Evolutionary conservation across 2,888 invertebrate species (phyloP).

Genomic region (Apamea epomidion): DNA sequence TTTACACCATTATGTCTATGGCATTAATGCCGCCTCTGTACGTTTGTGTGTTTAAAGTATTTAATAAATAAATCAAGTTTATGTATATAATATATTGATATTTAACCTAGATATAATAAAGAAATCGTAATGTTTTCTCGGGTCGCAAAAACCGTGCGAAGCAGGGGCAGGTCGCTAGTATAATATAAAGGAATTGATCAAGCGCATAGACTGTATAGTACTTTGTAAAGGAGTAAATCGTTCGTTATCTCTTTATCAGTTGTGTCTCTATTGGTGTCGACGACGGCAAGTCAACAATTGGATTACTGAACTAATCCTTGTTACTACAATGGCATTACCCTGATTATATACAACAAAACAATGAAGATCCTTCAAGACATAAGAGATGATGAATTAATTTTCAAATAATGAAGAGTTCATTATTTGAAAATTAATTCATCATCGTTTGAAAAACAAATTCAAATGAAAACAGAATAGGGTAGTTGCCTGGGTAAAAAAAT

Average conservation of each 20-base stretch:
- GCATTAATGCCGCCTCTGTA: not conserved
- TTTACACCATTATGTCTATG: too few species aligned
- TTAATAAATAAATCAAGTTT: not conserved
- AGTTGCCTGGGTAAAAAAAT: too few species aligned
- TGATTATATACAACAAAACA: constrained; percentile 43
- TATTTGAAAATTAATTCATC: too few species aligned
- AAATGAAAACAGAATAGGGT: constrained; percentile 12
- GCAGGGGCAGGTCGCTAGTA: not conserved
- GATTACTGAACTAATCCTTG: constrained; percentile 52
- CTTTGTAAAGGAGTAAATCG: constrained; percentile 33
- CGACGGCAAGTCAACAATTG: constrained; percentile 39
- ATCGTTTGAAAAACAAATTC: constrained; percentile 20
- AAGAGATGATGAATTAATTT: not conserved
- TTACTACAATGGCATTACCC: constrained; percentile 42
- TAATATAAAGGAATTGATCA: constrained; percentile 14
- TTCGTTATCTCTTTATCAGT: constrained; percentile 40
- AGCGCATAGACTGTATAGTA: constrained; percentile 2
- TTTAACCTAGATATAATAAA: not conserved
- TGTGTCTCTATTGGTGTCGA: constrained; percentile 28
- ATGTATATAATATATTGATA: not conserved
- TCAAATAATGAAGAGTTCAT: not conserved
- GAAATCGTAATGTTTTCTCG: not conserved
- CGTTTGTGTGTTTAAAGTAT: not conserved
- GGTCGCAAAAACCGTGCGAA: not conserved
- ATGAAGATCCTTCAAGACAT: constrained; percentile 6